Base-by-base conservation (phyloP, 2,888 invertebrate species). In the Acronicta alni region DNA sequence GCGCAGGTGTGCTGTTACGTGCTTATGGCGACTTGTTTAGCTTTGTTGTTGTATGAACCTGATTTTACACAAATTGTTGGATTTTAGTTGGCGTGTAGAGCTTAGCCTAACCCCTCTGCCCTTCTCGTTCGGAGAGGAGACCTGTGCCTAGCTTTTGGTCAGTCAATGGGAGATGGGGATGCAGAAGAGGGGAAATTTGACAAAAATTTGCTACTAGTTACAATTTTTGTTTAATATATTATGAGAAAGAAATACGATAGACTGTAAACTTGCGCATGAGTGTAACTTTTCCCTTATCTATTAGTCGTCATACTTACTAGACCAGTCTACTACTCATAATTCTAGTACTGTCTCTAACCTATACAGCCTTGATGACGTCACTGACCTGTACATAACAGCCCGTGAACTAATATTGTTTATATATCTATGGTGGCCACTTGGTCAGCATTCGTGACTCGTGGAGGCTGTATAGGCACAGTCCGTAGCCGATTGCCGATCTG, bases 401-500 rank as follows among this genome's bases (percentile, higher is more conserved):
- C 52, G 67, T 42, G 52, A 66, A 71, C 49, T 58, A 70, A 58
- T 58, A 71, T 71, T 57, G 43, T 71, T 52, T 54, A 57, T 42
- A 59, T 26, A 57, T 43, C 61, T 62, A 60, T 57, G 55, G 20
- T 57, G 55, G 20, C 51, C 45, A 67, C 30, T 48, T 56, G 57
- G 38, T 47, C 45, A 65, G 35, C 46, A 65, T 64, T 79, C 72
- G 74, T 77, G 80, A 72, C 75, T 68, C 55, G 70, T 58, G 51
- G 59, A 52, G 57, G 46, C 54, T 72, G 64, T 71, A 65, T 79
- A 83, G 81, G 81, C 81, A 80, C 67, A 66, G 76, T 67, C 72
- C 73, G 70, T 79, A 70, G 64, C 64, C 75, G 81, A 82, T 81
- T 80, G 72, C 79, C 82, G 85, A 89, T 83, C 89, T 89, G 89